Evolutionary conservation across 2,113 vertebrate genomes (phyloP), one percentile per base, ranked within the genome.

Genomic region (Eretmochelys imbricata): DNA sequence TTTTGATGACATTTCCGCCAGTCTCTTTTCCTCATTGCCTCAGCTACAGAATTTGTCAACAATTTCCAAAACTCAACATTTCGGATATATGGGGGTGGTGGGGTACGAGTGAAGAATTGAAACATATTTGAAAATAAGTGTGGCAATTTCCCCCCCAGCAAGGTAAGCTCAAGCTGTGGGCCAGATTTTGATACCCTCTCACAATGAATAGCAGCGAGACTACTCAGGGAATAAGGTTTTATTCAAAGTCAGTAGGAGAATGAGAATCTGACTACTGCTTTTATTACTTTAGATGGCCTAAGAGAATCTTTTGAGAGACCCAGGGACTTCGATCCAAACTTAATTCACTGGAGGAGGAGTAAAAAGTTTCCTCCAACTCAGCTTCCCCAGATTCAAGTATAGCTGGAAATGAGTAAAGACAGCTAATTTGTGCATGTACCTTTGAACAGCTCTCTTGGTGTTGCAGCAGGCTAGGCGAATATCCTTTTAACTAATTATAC

Each of bases 401-500:
- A 92, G 9, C 10, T 88, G 5, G 4, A 84, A 91, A 93, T 88
- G 31, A 93, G 29, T 87, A 24, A 69, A 93, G 16, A 4, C 0
- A 35, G 78, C 11, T 94, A 13, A 80, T 76, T 78, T 86, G 7
- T 76, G 89, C 10, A 46, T 8, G 2, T 80, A 42, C 82, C 35
- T 88, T 84, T 91, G 48, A 90, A 3, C 57, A 87, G n/a, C 3
- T 48, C 16, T 79, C 4, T 27, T 42, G 17, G 25, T 16, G 31
- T 22, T 38, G 22, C 8, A 20, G 50, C 3, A 48, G 51, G 54
- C 38, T 82, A 88, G 86, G 29, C 31, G 85, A 50, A 51, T 22
- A 25, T 29, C 1, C 35, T 69, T 91, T 92, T 75, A 80, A 79
- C 17, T 62, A 93, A 83, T 90, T 95, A 90, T n/a, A 10, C 49